Evolutionary conservation across 2,113 vertebrate species (phyloP).

Genomic region (Puffinus mauretanicus): DNA sequence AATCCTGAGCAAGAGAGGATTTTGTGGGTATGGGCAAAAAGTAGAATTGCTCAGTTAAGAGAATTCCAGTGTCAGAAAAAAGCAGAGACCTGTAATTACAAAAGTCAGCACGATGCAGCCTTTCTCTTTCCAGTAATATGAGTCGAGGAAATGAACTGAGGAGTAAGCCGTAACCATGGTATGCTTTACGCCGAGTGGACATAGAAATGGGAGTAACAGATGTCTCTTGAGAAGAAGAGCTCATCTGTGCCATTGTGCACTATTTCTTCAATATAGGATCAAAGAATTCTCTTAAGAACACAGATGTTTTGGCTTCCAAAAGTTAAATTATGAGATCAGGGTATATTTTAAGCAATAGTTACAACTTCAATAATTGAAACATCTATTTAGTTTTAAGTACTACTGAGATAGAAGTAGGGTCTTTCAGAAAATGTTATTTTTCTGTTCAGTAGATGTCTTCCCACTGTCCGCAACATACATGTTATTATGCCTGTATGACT

Average conservation of each 20-base stretch:
- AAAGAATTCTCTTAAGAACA: neutral
- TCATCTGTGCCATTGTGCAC: neutral
- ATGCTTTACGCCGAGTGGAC: neutral
- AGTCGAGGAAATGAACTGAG: neutral
- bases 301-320: neutral
- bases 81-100: neutral
- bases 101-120: neutral
- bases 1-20: neutral
- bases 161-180: neutral
- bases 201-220: neutral
- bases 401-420: neutral
- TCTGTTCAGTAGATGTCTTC: neutral
- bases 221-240: neutral
- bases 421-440: neutral
- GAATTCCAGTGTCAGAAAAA: neutral
- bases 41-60: neutral
- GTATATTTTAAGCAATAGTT: neutral
- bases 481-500: neutral
- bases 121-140: neutral
- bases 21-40: neutral
- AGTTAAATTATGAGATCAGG: neutral
- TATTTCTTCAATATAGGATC: neutral
- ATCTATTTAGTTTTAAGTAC: neutral
- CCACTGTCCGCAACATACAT: neutral
- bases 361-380: neutral